phyloP scores from a whole-genome alignment of 2,888 invertebrate genomes.

The Catocala sponsa region DNA sequence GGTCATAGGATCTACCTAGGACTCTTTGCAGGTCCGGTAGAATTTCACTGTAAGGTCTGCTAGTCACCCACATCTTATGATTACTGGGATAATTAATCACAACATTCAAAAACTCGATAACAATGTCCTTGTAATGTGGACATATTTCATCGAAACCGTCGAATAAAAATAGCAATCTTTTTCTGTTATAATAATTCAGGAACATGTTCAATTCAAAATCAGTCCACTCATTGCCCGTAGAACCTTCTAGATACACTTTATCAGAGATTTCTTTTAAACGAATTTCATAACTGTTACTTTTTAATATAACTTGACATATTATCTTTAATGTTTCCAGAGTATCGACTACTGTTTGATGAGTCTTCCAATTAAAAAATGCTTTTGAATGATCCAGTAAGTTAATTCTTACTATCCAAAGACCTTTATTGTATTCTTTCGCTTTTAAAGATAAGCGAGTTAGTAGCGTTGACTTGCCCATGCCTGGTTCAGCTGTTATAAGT shows the following conservation, averaged over 20 bases:
- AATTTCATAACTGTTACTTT: neutral
- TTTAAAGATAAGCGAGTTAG: slow-evolving; percentile 27
- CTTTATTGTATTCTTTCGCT: no score
- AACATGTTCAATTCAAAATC: slow-evolving; percentile 17
- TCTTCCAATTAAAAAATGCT: slow-evolving; percentile 13
- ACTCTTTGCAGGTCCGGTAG: slow-evolving; percentile 9
- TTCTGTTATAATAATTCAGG: slow-evolving; percentile 15
- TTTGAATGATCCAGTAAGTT: slow-evolving; percentile 19
- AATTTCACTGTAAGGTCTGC: slow-evolving; percentile 37
- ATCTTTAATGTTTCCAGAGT: slow-evolving; percentile 10
- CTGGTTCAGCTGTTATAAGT: slow-evolving; percentile 30
- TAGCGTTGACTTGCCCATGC: slow-evolving; percentile 49
- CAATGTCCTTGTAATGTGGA: slow-evolving; percentile 21
- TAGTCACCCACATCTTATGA: slow-evolving; percentile 39
- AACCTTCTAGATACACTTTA: slow-evolving; percentile 8
- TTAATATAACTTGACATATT: slow-evolving; percentile 8
- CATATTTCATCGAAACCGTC: slow-evolving; percentile 34
- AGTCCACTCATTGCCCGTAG: neutral
- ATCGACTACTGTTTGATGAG: slow-evolving; percentile 1
- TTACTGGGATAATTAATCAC: slow-evolving; percentile 1
- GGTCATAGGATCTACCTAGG: slow-evolving; percentile 9
- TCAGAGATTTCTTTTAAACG: neutral
- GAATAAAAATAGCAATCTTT: slow-evolving; percentile 21
- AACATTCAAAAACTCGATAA: slow-evolving; percentile 4
- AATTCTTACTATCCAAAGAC: slow-evolving; percentile 29